Evolutionary conservation across 2,113 vertebrate genomes (phyloP).

Genomic region (Arizona elegans): DNA sequence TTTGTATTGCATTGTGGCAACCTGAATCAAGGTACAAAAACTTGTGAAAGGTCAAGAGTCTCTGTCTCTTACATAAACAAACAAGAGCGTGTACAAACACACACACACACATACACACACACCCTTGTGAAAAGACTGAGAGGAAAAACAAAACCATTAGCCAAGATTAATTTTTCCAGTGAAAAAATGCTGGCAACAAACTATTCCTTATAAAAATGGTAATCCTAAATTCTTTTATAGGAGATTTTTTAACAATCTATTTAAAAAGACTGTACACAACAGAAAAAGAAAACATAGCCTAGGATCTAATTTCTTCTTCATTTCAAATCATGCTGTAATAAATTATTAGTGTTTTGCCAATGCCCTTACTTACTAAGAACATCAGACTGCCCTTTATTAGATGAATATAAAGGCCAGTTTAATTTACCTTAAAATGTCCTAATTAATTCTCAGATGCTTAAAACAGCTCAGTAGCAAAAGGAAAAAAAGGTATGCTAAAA

Average conservation of each 20-base stretch:
- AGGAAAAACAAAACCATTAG: not conserved
- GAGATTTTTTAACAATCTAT: not conserved
- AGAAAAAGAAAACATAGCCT: not conserved
- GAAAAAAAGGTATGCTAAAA: not conserved
- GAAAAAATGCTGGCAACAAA: not conserved
- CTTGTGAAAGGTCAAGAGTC: not conserved
- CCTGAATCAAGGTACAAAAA: not conserved
- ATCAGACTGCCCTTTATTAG: not conserved
- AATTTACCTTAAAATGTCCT: not conserved
- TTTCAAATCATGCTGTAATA: not conserved
- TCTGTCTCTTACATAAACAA: not conserved
- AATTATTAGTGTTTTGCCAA: not conserved
- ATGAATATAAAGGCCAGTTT: not conserved
- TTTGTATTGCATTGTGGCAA: not conserved
- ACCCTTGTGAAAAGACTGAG: not conserved
- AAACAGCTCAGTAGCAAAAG: not conserved
- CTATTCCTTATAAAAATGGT: not conserved
- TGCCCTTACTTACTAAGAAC: not conserved
- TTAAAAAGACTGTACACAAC: not conserved
- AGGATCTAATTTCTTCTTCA: not conserved
- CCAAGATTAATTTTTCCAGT: not conserved
- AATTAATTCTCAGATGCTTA: not conserved
- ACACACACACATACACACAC: too few relatives aligned
- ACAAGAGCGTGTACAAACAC: too few relatives aligned
- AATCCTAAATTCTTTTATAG: not conserved